Base-by-base conservation (phyloP, 2,113 vertebrate species). In the Empidonax traillii region DNA sequence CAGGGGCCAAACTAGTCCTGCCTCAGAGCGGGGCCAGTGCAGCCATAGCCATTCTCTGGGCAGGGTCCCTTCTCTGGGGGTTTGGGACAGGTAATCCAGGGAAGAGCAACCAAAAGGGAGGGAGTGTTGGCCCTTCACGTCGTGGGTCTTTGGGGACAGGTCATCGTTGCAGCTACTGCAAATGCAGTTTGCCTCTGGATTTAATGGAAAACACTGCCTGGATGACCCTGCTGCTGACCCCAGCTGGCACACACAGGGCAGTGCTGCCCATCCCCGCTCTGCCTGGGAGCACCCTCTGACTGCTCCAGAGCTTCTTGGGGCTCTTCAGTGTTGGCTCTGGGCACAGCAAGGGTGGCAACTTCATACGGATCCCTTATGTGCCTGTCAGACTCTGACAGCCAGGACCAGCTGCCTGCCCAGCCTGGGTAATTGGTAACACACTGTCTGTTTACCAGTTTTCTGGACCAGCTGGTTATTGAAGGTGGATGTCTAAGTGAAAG, bases 361-460 rank as follows among this genome's bases (percentile, higher is more conserved):
- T 7, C 0, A 0, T 11, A 63, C 13, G 2, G 25, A 17, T 74
- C 41, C 41, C 56, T 55, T 25, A 21, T 25, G 4, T 0, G 8
- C 52, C 30, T 11, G 23, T 41, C 37, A 14, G 58, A 8, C 41
- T 9, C 3, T 31, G 41, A 30, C 19, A 35, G 76, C 51, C 39
- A 9, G 33, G 61, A 69, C 19, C 35, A 17, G 1, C 66, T 33
- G 55, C 69, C 85, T 55, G 58, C 56, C 47, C 46, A 15, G 46
- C 3, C 19, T 10, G n/a, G 41, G 39, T 76, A 61, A 23, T 35
- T 52, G 39, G 12, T 41, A 7, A 7, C 15, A 6, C 18, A 6
- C 3, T 27, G 35, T 10, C 44, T 25, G 10, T 30, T 51, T 12
- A 20, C 44, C 31, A 4, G 2, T 37, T 24, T 41, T 28, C 68